Evolutionary conservation across 2,888 invertebrate species (phyloP).

Genomic region (Watsonalla binaria): DNA sequence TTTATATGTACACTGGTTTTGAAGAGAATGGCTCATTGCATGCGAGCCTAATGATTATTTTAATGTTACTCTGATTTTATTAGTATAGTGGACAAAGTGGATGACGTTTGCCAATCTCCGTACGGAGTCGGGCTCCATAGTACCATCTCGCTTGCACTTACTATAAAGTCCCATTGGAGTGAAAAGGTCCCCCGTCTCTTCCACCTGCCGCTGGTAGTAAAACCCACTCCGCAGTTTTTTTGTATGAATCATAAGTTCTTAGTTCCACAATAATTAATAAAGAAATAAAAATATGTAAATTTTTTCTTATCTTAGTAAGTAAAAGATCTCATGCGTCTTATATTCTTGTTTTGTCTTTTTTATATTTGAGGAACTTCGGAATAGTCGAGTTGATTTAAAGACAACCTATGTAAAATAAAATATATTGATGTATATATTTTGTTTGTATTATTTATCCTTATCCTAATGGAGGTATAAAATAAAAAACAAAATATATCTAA

Average conservation of each 20-base stretch:
- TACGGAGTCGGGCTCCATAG: conserved; percentile 4
- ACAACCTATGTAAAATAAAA: conserved; percentile 79
- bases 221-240: conserved; percentile 57
- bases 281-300: conserved; percentile 62
- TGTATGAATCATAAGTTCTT: conserved; percentile 69
- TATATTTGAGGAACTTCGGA: conserved; percentile 77
- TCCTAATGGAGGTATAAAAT: background rate
- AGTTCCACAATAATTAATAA: conserved; percentile 72
- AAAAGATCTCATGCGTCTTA: conserved; percentile 78
- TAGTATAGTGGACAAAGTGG: background rate
- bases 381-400: conserved; percentile 78
- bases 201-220: conserved; percentile 30
- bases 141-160: background rate
- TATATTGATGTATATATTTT: conserved; percentile 76
- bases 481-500: too few species aligned
- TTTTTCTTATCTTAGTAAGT: conserved; percentile 77
- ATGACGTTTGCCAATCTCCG: conserved; percentile 4
- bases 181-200: conserved; percentile 6
- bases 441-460: conserved; percentile 46
- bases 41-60: background rate
- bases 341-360: conserved; percentile 78
- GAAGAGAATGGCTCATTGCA: background rate
- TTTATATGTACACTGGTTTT: too few species aligned
- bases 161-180: background rate
- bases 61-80: background rate